These are phyloP conservation scores for Ispidina lecontei DNA, from an alignment of 2,797 vertebrate genomes.

Conservation along the genomic window DNA sequence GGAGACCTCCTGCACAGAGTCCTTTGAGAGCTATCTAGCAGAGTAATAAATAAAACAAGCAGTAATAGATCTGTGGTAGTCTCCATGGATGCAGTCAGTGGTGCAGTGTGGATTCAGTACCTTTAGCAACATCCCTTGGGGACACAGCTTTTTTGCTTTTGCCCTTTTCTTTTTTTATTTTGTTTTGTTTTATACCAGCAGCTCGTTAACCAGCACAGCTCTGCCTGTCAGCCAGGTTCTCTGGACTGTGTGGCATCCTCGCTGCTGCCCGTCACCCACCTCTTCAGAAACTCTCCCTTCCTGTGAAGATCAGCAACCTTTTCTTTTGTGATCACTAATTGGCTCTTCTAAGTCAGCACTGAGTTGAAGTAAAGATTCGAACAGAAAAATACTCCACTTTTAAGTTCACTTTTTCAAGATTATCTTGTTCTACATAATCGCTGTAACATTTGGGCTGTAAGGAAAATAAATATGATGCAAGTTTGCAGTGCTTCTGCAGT, in stretches of 20 bases:
- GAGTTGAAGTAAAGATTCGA: not conserved
- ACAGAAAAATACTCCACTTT: not conserved
- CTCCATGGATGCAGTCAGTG: slow-evolving; percentile 12
- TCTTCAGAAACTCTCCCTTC: slow-evolving; percentile 23
- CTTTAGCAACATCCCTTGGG: not conserved
- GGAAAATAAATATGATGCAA: not conserved
- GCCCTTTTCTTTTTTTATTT: not conserved
- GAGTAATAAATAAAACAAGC: slow-evolving; percentile 55
- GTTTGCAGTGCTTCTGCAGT: not conserved
- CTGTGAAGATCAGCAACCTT: not conserved
- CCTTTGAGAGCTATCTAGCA: slow-evolving; percentile 6
- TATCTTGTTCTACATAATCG: not conserved
- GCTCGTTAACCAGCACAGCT: not conserved
- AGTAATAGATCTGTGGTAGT: slow-evolving; percentile 33
- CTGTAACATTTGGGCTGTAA: not conserved
- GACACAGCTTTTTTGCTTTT: not conserved
- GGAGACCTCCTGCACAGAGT: not conserved
- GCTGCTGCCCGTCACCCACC: slow-evolving; percentile 19
- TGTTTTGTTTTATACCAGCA: not conserved
- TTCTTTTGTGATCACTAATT: not conserved
- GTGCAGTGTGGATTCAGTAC: not conserved
- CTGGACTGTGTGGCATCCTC: not conserved
- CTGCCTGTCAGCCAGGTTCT: not conserved
- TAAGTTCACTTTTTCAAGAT: not conserved
- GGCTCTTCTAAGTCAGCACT: not conserved